Evolutionary conservation across 2,888 invertebrate genomes (phyloP).

Genomic region (Drosophila anomelani): DNA sequence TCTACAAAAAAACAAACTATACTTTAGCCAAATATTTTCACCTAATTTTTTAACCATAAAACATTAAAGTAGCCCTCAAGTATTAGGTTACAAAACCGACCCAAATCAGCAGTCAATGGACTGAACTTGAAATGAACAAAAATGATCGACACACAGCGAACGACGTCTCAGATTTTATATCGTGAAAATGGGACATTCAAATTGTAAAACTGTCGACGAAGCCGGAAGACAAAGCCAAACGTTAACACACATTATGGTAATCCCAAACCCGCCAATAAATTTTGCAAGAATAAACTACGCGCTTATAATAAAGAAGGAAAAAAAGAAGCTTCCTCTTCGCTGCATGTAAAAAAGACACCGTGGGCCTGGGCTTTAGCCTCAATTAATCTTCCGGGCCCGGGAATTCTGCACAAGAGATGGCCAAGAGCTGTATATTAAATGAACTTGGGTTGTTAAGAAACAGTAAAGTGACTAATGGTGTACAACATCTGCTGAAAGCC

Average conservation of each 20-base stretch:
- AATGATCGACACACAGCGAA: constrained; percentile 13
- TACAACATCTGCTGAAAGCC: constrained; percentile 26
- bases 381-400: constrained; percentile 28
- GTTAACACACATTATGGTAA: constrained; percentile 30
- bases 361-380: constrained; percentile 21
- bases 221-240: constrained; percentile 26
- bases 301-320: constrained; percentile 24
- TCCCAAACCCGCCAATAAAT: constrained; percentile 30
- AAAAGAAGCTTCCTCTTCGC: constrained; percentile 11
- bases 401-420: constrained; percentile 12
- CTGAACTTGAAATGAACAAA: constrained; percentile 25
- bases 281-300: constrained; percentile 29
- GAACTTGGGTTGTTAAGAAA: constrained; percentile 19
- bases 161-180: constrained; percentile 16
- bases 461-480: constrained; percentile 26
- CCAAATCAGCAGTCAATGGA: neutral
- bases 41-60: neutral
- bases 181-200: constrained; percentile 26
- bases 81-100: neutral
- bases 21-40: neutral
- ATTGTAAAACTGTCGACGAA: constrained; percentile 35
- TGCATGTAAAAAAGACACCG: constrained; percentile 11
- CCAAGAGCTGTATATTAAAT: constrained; percentile 19
- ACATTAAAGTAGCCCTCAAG: neutral
- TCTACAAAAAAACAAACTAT: no score